Conservation (phyloP, 37 sponge, comb jelly and placozoan genomes). For the Agelas oroides region DNA sequence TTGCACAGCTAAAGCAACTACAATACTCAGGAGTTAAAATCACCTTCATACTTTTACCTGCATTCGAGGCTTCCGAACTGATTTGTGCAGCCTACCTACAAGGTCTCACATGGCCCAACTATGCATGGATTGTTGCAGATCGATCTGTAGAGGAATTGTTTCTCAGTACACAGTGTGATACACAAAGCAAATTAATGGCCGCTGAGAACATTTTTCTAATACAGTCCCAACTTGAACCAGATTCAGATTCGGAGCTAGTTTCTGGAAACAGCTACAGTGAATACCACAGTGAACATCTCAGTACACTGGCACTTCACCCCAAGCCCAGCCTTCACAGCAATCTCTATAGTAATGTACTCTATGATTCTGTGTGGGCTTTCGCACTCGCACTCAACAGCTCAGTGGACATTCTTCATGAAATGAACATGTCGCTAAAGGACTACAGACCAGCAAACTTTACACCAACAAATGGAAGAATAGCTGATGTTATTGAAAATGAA, state of each 20-base stretch:
- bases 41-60: neutral
- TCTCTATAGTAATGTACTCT: slow-evolving; percentile 1
- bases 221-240: neutral
- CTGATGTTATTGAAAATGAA: slow-evolving; percentile 7
- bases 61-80: neutral
- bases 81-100: slow-evolving; percentile 4
- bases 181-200: neutral
- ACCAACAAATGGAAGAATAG: neutral
- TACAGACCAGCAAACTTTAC: neutral
- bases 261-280: neutral
- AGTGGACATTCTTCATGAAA: neutral
- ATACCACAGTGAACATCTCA: neutral
- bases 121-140: slow-evolving; percentile 30
- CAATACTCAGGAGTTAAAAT: neutral
- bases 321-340: neutral
- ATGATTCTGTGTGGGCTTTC: slow-evolving; percentile 22
- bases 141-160: neutral
- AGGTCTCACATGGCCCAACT: slow-evolving; percentile 19
- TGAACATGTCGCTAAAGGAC: slow-evolving; percentile 5
- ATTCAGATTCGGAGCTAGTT: neutral
- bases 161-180: neutral
- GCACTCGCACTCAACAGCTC: slow-evolving; percentile 16
- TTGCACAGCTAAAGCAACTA: neutral
- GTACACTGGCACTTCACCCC: neutral
- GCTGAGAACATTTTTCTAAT: neutral